Percentiles rank a stretch among this genome's conserved stretches.
These are phyloP conservation scores for Tholera decimalis DNA, from an alignment of 2,888 invertebrate species.

Conservation along the genomic window DNA sequence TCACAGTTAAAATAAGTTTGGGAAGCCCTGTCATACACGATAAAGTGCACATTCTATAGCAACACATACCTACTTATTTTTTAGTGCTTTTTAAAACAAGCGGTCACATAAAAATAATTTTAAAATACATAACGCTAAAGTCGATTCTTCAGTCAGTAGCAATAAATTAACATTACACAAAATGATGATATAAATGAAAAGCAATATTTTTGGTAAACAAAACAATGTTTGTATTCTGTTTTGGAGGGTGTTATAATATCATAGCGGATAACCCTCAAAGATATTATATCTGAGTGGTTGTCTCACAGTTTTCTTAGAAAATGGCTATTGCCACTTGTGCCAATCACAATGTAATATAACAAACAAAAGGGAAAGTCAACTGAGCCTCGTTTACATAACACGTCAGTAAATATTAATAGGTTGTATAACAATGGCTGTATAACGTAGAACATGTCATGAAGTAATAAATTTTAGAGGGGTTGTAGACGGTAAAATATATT, in stretches of 20 bases:
- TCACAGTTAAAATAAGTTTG: no score
- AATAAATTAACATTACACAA: not conserved
- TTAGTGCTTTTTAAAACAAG: not conserved
- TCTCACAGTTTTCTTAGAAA: slow-evolving; percentile 32
- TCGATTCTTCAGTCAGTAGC: not conserved
- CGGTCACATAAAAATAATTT: not conserved
- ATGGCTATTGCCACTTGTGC: slow-evolving; percentile 17
- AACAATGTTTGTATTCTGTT: slow-evolving; percentile 33
- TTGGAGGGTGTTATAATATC: slow-evolving; percentile 15
- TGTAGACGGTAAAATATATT: not conserved
- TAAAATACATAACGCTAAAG: not conserved
- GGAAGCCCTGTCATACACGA: not conserved
- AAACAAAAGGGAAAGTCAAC: slow-evolving; percentile 21
- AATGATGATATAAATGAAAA: slow-evolving; percentile 16
- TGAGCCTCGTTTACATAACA: slow-evolving; percentile 22
- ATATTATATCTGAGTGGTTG: slow-evolving; percentile 7
- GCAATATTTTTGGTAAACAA: slow-evolving; percentile 42
- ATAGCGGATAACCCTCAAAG: not conserved
- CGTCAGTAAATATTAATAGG: slow-evolving; percentile 6
- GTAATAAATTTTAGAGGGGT: slow-evolving; percentile 17
- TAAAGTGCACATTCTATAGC: not conserved
- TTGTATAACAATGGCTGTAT: not conserved
- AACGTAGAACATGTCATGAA: not conserved
- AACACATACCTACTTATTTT: not conserved
- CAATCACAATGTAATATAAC: slow-evolving; percentile 11